Percentiles rank a stretch among this genome's conserved stretches.
These are phyloP conservation scores for Vimba vimba DNA, from an alignment of 2,113 vertebrate genomes.

Conservation along the genomic window DNA sequence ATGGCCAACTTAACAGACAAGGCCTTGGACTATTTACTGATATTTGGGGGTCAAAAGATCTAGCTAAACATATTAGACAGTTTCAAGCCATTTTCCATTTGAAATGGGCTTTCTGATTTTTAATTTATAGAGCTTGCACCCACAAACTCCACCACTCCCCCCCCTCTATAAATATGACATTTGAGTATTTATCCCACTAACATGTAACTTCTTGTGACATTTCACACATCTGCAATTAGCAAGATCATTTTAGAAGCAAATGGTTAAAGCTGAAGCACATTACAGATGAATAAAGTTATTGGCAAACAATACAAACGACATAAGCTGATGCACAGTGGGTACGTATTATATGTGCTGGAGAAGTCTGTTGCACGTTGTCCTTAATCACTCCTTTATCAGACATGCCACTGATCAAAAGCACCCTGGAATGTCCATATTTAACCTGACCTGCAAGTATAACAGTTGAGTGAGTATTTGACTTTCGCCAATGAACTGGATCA, in stretches of 20 bases:
- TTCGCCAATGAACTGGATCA: background rate
- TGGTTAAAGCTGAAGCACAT: slow-evolving; percentile 43
- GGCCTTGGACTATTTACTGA: slow-evolving; percentile 1
- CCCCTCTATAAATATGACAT: slow-evolving; percentile 53
- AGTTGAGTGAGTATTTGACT: background rate
- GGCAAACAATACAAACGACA: slow-evolving; percentile 47
- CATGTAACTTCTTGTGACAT: slow-evolving; percentile 65
- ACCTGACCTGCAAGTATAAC: slow-evolving; percentile 7
- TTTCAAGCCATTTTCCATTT: background rate
- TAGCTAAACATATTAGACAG: background rate
- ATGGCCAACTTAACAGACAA: background rate
- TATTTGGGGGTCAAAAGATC: background rate
- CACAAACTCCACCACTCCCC: background rate
- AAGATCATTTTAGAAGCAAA: slow-evolving; percentile 49
- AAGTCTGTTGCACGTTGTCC: slow-evolving; percentile 21
- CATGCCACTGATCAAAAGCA: slow-evolving; percentile 41
- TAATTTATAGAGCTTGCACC: background rate
- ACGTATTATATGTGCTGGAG: background rate
- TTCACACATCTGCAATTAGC: slow-evolving; percentile 61
- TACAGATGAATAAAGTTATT: slow-evolving; percentile 59
- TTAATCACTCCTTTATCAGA: slow-evolving; percentile 39
- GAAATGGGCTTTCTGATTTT: background rate
- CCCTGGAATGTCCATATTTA: slow-evolving; percentile 41
- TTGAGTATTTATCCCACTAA: slow-evolving; percentile 69
- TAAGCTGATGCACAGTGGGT: slow-evolving; percentile 55